Evolutionary conservation across 2,888 invertebrate species (phyloP).

Genomic region (Eupithecia subfuscata): DNA sequence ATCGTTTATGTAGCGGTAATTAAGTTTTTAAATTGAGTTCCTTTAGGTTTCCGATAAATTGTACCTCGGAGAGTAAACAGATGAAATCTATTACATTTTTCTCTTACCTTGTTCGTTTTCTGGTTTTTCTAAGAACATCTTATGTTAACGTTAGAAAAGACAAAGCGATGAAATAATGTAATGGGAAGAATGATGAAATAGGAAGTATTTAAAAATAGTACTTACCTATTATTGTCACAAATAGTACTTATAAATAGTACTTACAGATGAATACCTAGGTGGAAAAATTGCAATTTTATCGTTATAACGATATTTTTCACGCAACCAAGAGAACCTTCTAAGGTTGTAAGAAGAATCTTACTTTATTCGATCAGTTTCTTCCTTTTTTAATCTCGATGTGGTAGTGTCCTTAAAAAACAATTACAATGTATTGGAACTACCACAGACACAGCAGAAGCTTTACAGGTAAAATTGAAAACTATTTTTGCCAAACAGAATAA

Average conservation of each 20-base stretch:
- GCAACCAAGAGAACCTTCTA: too few species aligned
- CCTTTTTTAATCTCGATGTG: neutral
- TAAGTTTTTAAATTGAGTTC: constrained; percentile 46
- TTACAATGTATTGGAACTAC: neutral
- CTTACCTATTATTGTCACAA: too few species aligned
- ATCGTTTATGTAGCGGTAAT: constrained; percentile 44
- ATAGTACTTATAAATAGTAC: too few species aligned
- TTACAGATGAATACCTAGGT: too few species aligned
- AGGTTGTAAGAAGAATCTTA: too few species aligned
- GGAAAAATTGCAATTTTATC: too few species aligned
- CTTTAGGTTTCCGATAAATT: constrained; percentile 29
- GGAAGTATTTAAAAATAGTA: too few species aligned
- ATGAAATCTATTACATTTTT: constrained; percentile 12
- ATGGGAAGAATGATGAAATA: too few species aligned
- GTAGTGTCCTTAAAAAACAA: neutral
- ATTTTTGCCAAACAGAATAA: constrained; percentile 21
- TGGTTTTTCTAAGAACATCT: neutral
- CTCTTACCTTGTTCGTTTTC: neutral
- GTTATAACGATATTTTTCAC: too few species aligned
- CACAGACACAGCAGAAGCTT: neutral
- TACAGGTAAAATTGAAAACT: constrained; percentile 3
- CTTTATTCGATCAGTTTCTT: neutral
- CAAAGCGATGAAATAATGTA: neutral
- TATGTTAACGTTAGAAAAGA: neutral
- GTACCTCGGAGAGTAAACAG: constrained; percentile 17